Conservation (phyloP, 2,113 vertebrate species). For the Malurus cyaneus region DNA sequence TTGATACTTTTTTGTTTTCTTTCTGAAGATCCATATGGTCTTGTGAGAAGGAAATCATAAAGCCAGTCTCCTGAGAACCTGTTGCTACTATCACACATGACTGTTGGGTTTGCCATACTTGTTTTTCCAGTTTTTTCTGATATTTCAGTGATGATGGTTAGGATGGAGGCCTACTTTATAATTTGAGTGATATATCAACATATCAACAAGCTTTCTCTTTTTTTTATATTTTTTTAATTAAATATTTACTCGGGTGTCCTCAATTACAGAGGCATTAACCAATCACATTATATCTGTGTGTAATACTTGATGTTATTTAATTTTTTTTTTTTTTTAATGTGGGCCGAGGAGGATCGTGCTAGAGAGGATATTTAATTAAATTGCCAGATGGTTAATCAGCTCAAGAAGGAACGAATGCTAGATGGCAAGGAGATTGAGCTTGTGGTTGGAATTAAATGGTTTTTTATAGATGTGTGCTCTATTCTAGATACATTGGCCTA, state of each 20-base stretch:
- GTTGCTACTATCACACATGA: background rate
- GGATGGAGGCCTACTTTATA: background rate
- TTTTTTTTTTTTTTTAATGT: background rate
- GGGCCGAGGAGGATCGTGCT: background rate
- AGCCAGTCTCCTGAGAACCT: background rate
- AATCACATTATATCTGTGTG: background rate
- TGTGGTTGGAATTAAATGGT: background rate
- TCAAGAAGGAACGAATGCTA: background rate
- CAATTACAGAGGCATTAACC: background rate
- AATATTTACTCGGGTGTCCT: background rate
- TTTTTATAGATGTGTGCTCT: background rate
- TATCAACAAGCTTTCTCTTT: background rate
- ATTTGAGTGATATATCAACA: background rate
- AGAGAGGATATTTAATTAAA: background rate
- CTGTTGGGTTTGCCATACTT: background rate
- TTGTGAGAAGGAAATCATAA: background rate
- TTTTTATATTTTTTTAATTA: background rate
- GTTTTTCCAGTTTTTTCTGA: background rate
- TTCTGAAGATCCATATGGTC: background rate
- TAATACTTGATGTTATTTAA: background rate
- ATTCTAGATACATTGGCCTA: background rate
- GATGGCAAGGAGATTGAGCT: background rate
- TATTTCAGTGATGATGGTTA: background rate
- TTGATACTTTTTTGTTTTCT: background rate
- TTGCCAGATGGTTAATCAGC: background rate